These are phyloP conservation scores for Callyntrura guangdongensis DNA, from an alignment of 2,888 invertebrate species.

Conservation along the genomic window DNA sequence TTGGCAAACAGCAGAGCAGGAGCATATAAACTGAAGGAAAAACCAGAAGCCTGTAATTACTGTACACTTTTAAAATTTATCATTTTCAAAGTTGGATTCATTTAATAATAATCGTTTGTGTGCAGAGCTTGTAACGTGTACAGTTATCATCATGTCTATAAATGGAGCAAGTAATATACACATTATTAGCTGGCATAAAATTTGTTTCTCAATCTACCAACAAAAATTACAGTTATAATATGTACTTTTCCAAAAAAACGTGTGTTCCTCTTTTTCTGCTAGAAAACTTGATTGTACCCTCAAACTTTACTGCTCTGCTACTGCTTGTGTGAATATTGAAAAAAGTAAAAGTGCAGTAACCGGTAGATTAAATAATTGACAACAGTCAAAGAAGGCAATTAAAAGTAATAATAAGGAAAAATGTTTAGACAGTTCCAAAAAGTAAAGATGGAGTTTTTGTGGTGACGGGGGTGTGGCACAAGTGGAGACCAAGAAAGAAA, in stretches of 20 bases:
- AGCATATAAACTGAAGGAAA: background rate
- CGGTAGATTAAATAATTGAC: slow-evolving; percentile 18
- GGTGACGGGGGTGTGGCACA: slow-evolving; percentile 37
- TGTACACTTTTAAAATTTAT: background rate
- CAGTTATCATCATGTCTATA: background rate
- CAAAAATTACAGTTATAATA: background rate
- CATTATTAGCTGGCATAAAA: no score
- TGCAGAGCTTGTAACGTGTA: background rate
- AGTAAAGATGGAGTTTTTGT: slow-evolving; percentile 48
- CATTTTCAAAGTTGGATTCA: no score
- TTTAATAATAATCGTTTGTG: no score
- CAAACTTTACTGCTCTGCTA: background rate
- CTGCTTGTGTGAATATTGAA: background rate
- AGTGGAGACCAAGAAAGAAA: slow-evolving; percentile 25
- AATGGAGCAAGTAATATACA: no score
- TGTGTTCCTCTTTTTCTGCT: background rate
- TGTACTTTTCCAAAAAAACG: background rate
- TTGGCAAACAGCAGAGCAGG: background rate
- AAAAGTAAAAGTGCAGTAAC: background rate
- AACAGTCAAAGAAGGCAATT: slow-evolving; percentile 71
- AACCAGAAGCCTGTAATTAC: slow-evolving; percentile 7
- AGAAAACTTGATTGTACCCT: background rate
- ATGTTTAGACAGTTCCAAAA: slow-evolving; percentile 53
- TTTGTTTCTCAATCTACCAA: background rate
- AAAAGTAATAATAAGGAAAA: slow-evolving; percentile 64